These are phyloP conservation scores for Drosophila lutescens DNA, from an alignment of 2,888 invertebrate species.

Conservation along the genomic window DNA sequence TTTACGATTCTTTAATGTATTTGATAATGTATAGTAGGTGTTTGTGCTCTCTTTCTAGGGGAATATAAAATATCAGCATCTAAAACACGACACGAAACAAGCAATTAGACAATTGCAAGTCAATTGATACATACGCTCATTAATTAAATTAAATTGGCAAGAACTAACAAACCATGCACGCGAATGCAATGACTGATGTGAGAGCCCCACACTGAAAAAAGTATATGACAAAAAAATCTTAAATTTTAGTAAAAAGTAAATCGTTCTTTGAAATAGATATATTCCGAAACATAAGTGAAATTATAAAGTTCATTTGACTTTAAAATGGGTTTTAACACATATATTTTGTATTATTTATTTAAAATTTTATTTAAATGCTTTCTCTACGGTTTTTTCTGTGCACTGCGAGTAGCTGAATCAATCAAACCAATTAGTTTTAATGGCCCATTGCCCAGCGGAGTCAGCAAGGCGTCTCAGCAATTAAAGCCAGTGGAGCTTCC, in stretches of 20 bases:
- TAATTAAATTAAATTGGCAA: constrained; percentile 45
- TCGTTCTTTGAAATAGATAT: too few species aligned
- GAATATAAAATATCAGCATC: background rate
- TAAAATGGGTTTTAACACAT: too few species aligned
- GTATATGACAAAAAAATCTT: too few species aligned
- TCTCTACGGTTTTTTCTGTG: background rate
- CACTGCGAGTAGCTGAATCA: background rate
- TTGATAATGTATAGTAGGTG: too few species aligned
- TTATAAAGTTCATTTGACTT: too few species aligned
- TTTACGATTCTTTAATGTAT: too few species aligned
- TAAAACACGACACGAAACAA: constrained; percentile 2
- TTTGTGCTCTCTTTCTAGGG: too few species aligned
- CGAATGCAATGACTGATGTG: constrained; percentile 3
- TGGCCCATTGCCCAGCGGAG: constrained; percentile 56
- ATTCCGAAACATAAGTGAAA: too few species aligned
- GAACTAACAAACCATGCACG: background rate
- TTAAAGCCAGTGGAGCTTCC: background rate
- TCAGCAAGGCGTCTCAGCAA: constrained; percentile 4
- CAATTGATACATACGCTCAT: constrained; percentile 73
- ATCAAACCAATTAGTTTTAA: constrained; percentile 63
- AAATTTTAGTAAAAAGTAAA: too few species aligned
- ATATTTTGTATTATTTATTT: too few species aligned
- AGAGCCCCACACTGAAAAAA: background rate
- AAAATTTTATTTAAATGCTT: background rate
- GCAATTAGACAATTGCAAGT: constrained; percentile 47